A percentile compares a stretch with the other conserved stretches of the same genome.
Conservation (phyloP, 2,113 vertebrate genomes). For the Cavia porcellus region DNA sequence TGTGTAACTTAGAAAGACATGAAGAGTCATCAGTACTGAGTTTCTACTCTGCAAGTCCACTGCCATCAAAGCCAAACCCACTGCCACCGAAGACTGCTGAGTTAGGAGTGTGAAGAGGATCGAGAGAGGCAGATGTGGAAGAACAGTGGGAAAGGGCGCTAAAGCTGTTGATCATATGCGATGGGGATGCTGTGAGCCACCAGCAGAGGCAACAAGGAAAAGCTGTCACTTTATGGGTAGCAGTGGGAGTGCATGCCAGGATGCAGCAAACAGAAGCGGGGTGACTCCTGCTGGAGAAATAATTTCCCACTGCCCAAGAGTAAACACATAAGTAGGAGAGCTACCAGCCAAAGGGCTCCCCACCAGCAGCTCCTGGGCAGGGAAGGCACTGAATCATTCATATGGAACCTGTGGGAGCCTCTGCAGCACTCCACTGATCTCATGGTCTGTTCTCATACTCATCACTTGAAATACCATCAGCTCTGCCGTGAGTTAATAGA, state of each 20-base stretch:
- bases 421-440: constrained; percentile 69
- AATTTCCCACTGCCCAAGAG: constrained; percentile 56
- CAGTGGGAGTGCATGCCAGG: constrained; percentile 27
- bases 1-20: constrained; percentile 46
- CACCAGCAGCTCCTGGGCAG: constrained; percentile 51
- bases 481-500: constrained; percentile 50
- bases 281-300: constrained; percentile 64
- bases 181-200: constrained; percentile 59
- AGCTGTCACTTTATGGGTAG: constrained; percentile 61
- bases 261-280: constrained; percentile 40
- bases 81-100: constrained; percentile 49
- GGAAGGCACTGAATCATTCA: constrained; percentile 49
- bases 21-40: constrained; percentile 49
- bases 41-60: constrained; percentile 64
- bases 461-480: constrained; percentile 57
- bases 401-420: constrained; percentile 31
- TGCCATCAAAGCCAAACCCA: constrained; percentile 68
- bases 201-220: constrained; percentile 54
- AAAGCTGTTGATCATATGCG: constrained; percentile 66
- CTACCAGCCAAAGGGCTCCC: constrained; percentile 70
- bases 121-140: constrained; percentile 63
- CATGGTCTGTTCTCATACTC: background rate
- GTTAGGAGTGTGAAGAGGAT: background rate
- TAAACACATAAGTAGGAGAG: constrained; percentile 54
- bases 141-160: constrained; percentile 44